Conservation (phyloP, 2,888 invertebrate species). For the Oxyteleia sp. region DNA sequence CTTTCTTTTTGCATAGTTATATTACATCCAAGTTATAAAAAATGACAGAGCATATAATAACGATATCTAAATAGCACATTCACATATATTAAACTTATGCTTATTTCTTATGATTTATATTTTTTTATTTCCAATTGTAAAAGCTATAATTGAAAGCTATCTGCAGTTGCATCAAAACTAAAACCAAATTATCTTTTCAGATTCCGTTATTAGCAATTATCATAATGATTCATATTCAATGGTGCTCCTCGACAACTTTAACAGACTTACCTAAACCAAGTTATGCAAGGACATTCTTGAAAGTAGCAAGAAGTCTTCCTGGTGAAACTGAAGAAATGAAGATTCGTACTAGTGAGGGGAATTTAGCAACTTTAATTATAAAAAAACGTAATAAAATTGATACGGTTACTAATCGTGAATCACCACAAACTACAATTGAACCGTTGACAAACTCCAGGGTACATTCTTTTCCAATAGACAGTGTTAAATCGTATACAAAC, state of each 20-base stretch:
- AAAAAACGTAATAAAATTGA: slow-evolving; percentile 89
- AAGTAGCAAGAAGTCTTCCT: slow-evolving; percentile 93
- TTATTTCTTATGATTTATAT: no score
- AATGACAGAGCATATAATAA: no score
- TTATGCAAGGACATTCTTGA: slow-evolving; percentile 92
- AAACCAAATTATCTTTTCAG: no score
- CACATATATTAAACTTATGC: no score
- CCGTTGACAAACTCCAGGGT: neutral
- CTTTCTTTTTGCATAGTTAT: no score
- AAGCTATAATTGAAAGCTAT: no score
- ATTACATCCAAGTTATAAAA: no score
- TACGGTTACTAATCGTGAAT: slow-evolving; percentile 19
- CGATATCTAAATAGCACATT: no score
- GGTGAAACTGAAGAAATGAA: slow-evolving; percentile 93
- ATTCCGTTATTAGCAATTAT: slow-evolving; percentile 24
- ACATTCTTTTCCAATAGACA: neutral
- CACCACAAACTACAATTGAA: slow-evolving; percentile 17
- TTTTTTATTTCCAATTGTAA: no score
- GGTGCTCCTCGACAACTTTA: slow-evolving; percentile 36
- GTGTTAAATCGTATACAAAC: neutral
- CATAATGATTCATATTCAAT: slow-evolving; percentile 3
- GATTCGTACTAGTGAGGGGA: slow-evolving; percentile 93
- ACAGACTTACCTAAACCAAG: slow-evolving; percentile 88
- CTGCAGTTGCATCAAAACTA: no score
- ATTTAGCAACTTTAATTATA: slow-evolving; percentile 92